phyloP scores from a whole-genome alignment of 2,113 vertebrate genomes.

The Pollimyrus isidori region DNA sequence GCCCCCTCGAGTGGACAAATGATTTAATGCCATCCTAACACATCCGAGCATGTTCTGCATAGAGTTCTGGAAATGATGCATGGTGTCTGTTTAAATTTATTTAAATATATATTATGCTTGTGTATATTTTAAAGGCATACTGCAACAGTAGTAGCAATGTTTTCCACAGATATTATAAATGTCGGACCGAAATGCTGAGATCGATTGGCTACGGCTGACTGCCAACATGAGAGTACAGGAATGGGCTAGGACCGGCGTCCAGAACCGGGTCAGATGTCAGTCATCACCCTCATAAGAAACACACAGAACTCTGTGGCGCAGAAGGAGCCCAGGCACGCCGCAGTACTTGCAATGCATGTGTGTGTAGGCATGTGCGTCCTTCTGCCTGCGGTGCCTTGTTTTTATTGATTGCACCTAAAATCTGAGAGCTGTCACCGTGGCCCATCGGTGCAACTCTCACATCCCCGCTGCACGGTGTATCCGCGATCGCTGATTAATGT shows the following conservation, averaged over 20 bases:
- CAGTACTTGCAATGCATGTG: not conserved
- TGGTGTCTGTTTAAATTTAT: slow-evolving; percentile 15
- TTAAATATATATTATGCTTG: not conserved
- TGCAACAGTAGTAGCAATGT: slow-evolving; percentile 23
- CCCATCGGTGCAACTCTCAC: not conserved
- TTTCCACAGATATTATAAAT: not conserved
- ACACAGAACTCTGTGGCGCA: not conserved
- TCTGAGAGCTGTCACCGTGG: not conserved
- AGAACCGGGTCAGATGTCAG: not conserved
- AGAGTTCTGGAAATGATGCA: slow-evolving; percentile 38
- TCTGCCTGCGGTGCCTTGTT: not conserved
- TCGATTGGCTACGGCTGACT: slow-evolving; percentile 27
- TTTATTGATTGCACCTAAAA: not conserved
- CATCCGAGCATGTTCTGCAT: slow-evolving; percentile 20
- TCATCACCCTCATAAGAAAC: not conserved
- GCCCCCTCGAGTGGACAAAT: slow-evolving; percentile 35
- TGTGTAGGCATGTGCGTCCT: not conserved
- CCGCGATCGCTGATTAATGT: not conserved
- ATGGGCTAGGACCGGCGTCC: not conserved
- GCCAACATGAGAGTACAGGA: not conserved
- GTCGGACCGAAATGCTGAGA: not conserved
- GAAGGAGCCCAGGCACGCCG: not conserved
- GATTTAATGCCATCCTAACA: slow-evolving; percentile 40
- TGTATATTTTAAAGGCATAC: slow-evolving; percentile 21
- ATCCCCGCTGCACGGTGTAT: not conserved